These are phyloP conservation scores for Rhagoletis pomonella DNA, from an alignment of 1,140 invertebrate genomes.

Conservation along the genomic window DNA sequence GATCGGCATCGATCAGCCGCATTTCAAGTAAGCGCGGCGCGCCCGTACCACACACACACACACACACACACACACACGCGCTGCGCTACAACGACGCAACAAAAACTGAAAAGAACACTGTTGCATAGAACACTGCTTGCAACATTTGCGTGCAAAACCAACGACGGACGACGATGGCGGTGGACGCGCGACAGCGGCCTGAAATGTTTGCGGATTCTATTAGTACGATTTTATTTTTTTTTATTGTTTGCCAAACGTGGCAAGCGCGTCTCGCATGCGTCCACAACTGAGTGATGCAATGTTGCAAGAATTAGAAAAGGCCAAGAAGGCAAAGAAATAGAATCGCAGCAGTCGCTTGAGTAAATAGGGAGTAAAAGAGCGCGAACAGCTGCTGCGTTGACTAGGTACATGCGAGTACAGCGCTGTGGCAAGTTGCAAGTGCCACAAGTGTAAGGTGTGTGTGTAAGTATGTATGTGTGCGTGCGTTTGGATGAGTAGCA, in stretches of 20 bases:
- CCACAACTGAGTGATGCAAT: conserved; percentile 43
- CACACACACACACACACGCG: no score
- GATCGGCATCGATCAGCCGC: conserved; percentile 70
- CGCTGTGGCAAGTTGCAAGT: conserved; percentile 18
- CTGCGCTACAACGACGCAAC: neutral
- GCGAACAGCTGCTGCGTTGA: neutral
- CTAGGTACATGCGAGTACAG: no score
- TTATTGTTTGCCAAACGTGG: neutral
- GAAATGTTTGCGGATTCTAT: conserved; percentile 33
- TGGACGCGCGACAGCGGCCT: conserved; percentile 51
- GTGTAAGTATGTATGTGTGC: neutral
- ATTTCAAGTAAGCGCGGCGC: conserved; percentile 62
- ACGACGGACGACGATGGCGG: neutral
- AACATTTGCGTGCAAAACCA: neutral
- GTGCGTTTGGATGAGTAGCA: neutral
- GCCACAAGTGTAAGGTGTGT: neutral
- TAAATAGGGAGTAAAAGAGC: neutral
- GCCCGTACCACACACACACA: conserved; percentile 7
- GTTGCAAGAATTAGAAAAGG: conserved; percentile 29
- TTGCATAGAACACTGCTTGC: neutral
- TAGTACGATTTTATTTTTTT: neutral
- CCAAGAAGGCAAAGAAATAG: neutral
- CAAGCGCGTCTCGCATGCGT: neutral
- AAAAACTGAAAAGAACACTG: no score
- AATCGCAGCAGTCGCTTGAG: neutral